phyloP scores from a whole-genome alignment of 2,797 vertebrate species.

The Gila robusta region DNA sequence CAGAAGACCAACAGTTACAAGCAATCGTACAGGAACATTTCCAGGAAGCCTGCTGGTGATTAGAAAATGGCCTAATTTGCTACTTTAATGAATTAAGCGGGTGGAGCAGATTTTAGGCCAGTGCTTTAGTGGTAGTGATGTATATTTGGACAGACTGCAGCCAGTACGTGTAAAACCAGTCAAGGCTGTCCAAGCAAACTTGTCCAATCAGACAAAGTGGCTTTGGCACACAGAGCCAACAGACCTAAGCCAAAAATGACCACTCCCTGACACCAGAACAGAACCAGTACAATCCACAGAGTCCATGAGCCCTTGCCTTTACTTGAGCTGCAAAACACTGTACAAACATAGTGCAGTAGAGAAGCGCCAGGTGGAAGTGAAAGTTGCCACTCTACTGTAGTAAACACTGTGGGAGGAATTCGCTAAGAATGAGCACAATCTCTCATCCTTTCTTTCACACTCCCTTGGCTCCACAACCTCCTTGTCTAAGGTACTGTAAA shows the following conservation, averaged over 20 bases:
- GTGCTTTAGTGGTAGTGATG: slow-evolving; percentile 37
- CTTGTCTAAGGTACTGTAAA: slow-evolving; percentile 18
- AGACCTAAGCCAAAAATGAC: slow-evolving; percentile 22
- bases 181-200: slow-evolving; percentile 2
- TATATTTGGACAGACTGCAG: slow-evolving; percentile 35
- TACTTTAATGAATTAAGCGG: slow-evolving; percentile 54
- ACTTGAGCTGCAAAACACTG: background rate
- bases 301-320: background rate
- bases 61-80: slow-evolving; percentile 50
- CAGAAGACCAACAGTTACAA: slow-evolving; percentile 33
- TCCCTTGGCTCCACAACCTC: background rate
- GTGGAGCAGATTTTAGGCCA: slow-evolving; percentile 39
- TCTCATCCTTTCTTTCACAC: slow-evolving; percentile 1
- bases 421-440: background rate
- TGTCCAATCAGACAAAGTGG: slow-evolving; percentile 50
- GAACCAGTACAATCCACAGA: background rate
- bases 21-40: slow-evolving; percentile 37
- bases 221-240: slow-evolving; percentile 11
- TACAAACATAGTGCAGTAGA: background rate
- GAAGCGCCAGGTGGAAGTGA: background rate
- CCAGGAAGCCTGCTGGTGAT: slow-evolving; percentile 45
- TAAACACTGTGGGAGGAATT: slow-evolving; percentile 3
- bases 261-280: slow-evolving; percentile 25
- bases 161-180: slow-evolving; percentile 19
- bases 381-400: background rate